Evolutionary conservation across 30 jellyfish, hydroid and myxozoan genomes (phyloP), one percentile per base, ranked within the genome.

Genomic region (Mastigias papua): DNA sequence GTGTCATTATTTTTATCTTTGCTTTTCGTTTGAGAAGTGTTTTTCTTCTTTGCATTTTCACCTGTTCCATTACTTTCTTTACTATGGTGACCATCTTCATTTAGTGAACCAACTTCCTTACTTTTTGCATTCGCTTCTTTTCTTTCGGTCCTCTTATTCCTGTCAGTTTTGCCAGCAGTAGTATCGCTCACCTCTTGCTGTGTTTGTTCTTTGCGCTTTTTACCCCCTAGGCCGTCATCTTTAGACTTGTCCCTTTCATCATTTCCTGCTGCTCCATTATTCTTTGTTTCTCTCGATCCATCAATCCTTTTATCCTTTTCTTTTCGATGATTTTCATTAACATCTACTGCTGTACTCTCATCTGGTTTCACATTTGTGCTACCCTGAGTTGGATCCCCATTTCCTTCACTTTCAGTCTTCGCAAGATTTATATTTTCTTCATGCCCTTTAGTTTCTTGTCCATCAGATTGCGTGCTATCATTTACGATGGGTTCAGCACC

Each of bases 221-320:
- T 21, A 42, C 27, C 57, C 49, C 87, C 13, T 46, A 16, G 60
- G 8, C 60, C 60, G 60, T 46, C 87, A 75, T 23, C 48, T 21
- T 48, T 58, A 9, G 50, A n/a, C 32, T 58, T 32, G 17, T 2
- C 76, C 37, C 17, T 66, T 0, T 72, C 64, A 22, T 15, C 62
- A 21, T 81, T 34, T 42, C 2, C 37, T 28, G 20, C 89, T 19
- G 51, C 82, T 34, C 48, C 73, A 63, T 64, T 82, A 66, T 22
- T 69, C 50, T 37, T 80, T 28, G 21, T 48, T 27, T 77, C 88
- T 8, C 60, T 46, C 13, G 22, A n/a, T n/a, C n/a, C 60, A 46
- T 46, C 60, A 46, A 46, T 16, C 60, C 16, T 46, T 46, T 46
- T 16, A 16, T 46, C 60, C 8, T 8, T 6, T 46, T 46, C 16